Evolutionary conservation across 2,113 vertebrate genomes (phyloP).

Genomic region (Brachypodius melanocephalos): DNA sequence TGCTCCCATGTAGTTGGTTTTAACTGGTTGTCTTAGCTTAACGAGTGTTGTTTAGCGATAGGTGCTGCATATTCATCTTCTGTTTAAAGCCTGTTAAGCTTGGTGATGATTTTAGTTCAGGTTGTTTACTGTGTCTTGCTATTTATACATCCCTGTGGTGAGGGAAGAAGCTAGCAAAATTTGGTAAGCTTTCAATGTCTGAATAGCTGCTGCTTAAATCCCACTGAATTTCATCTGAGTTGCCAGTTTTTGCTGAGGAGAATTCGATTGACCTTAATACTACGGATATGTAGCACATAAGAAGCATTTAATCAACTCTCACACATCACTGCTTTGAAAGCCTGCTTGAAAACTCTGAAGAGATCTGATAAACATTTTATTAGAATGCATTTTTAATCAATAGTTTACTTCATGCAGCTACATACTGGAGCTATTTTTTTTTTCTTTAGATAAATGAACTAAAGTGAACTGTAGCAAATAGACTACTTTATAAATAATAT

Average conservation of each 20-base stretch:
- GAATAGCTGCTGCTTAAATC: not conserved
- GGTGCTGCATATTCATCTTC: not conserved
- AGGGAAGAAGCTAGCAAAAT: not conserved
- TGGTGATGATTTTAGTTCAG: not conserved
- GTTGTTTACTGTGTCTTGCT: not conserved
- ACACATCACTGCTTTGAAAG: not conserved
- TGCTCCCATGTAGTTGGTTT: not conserved
- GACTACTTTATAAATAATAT: not conserved
- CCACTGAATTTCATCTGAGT: not conserved
- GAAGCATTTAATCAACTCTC: conserved; percentile 7
- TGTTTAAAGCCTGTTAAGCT: not conserved
- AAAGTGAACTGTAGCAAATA: not conserved
- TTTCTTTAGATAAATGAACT: not conserved
- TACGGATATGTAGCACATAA: not conserved
- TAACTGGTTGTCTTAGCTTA: not conserved
- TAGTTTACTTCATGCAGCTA: not conserved
- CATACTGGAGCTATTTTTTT: not conserved
- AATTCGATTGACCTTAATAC: conserved; percentile 33
- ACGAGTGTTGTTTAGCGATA: not conserved
- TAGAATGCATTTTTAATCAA: not conserved
- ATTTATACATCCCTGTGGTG: not conserved
- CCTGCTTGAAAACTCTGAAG: not conserved
- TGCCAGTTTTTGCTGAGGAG: conserved; percentile 25
- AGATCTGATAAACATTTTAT: conserved; percentile 10
- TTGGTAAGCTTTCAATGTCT: not conserved